A percentile compares a stretch with the other conserved stretches of the same genome.
phyloP scores from a whole-genome alignment of 2,888 invertebrate genomes.

The Torymus aiolomorphi region DNA sequence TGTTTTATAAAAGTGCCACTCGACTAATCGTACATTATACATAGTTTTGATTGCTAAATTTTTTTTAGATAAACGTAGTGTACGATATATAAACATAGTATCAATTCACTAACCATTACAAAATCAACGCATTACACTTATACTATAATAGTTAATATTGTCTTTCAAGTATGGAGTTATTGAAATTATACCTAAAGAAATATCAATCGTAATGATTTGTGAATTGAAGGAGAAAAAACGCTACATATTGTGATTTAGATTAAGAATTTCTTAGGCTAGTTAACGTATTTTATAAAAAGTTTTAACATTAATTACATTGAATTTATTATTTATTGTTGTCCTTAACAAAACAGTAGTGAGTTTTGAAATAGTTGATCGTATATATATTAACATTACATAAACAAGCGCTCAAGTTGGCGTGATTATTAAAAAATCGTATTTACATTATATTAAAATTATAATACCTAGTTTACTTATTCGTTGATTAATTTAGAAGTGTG shows the following conservation, averaged over 20 bases:
- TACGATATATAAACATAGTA: constrained; percentile 10
- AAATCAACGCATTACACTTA: not conserved
- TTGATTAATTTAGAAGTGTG: constrained; percentile 52
- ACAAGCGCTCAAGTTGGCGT: constrained; percentile 30
- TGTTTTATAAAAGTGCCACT: constrained; percentile 37
- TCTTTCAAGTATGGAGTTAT: too few relatives aligned
- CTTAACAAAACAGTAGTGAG: constrained; percentile 58
- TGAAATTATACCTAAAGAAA: not conserved
- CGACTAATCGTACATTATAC: constrained; percentile 32
- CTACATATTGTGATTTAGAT: constrained; percentile 41
- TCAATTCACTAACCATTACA: constrained; percentile 44
- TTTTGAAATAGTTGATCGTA: constrained; percentile 54
- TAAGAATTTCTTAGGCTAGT: constrained; percentile 46
- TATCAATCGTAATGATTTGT: constrained; percentile 27
- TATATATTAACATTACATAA: constrained; percentile 4
- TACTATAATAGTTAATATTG: too few relatives aligned
- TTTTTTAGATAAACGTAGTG: constrained; percentile 50
- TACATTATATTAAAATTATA: constrained; percentile 36
- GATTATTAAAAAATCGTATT: constrained; percentile 39
- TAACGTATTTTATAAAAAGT: constrained; percentile 43
- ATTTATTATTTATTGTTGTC: constrained; percentile 56
- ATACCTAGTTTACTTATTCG: constrained; percentile 33
- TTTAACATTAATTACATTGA: constrained; percentile 34
- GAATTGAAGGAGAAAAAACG: constrained; percentile 33
- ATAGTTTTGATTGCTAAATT: constrained; percentile 46